A percentile compares a stretch with the other conserved stretches of the same genome.
Conservation (phyloP, 2,797 vertebrate species). For the Mus spretus region DNA sequence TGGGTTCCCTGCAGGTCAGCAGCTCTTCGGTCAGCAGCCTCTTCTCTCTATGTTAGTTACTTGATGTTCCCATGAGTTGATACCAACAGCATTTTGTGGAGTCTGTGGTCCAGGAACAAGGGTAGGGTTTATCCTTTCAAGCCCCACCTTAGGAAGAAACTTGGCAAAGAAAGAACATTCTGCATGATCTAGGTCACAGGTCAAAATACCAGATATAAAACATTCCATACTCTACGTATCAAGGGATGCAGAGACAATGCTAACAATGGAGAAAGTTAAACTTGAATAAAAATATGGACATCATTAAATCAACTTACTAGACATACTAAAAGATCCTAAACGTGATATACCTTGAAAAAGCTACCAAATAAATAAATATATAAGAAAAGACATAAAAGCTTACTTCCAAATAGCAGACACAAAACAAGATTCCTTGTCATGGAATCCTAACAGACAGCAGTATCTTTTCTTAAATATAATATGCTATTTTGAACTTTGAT, state of each 20-base stretch:
- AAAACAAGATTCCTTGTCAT: not conserved
- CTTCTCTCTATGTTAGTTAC: conserved; percentile 84
- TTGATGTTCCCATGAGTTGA: conserved; percentile 75
- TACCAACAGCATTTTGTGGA: conserved; percentile 85
- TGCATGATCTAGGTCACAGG: conserved; percentile 8
- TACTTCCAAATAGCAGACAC: conserved; percentile 10
- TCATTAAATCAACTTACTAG: not conserved
- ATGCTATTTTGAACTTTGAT: conserved; percentile 25
- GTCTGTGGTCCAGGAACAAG: conserved; percentile 74
- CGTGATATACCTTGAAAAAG: not conserved
- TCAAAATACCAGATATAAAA: conserved; percentile 47
- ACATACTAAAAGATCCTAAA: not conserved
- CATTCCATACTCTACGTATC: conserved; percentile 41
- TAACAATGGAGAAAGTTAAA: not conserved
- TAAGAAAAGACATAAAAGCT: not conserved
- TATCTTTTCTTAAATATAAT: conserved; percentile 9
- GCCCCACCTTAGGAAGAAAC: conserved; percentile 69
- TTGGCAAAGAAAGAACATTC: conserved; percentile 79
- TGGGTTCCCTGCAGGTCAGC: conserved; percentile 68
- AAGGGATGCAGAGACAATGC: conserved; percentile 32
- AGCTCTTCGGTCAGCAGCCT: conserved; percentile 85
- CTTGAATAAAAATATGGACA: conserved; percentile 10
- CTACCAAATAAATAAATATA: conserved; percentile 38
- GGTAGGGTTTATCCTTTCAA: conserved; percentile 75
- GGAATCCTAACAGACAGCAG: not conserved